Evolutionary conservation across 2,797 vertebrate species (phyloP), one percentile per base, ranked within the genome.

Genomic region (Micromesistius poutassou): DNA sequence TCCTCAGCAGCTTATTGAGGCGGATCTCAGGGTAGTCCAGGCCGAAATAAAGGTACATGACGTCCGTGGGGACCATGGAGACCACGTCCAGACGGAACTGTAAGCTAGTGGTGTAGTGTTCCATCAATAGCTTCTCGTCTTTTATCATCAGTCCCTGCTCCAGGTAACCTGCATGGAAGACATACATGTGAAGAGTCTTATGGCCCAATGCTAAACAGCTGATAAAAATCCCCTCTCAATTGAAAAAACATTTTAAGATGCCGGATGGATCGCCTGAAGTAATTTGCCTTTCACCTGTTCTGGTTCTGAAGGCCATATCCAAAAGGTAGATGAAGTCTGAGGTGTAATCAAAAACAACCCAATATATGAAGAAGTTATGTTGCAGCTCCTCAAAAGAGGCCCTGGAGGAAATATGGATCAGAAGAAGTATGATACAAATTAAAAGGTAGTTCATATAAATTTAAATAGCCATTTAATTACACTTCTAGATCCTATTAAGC

Each of bases 301-400:
- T 96, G 76, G 93, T 93, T 87, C 93, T 94, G 82, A 98, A 87
- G 78, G 95, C 92, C 95, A 99, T 98, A 82, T 99, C 98, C 36
- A 91, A 93, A 87, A 97, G 38, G 80, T 99, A 99, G 79, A 98
- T 82, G 4, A 94, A 0, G 80, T 99, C 98, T 8, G 96, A 96
- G n/a, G 89, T 1, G 19, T 96, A 98, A 91, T 99, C 98, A 77
- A 96, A 86, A 82, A 96, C 0, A 78, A 97, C 85, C 98, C 98
- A 99, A 22, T 88, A 91, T 8, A 71, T 25, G 73, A 98, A 78
- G 87, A 95, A 96, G 82, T 96, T 84, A 0, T 95, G 93, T 81
- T 99, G 97, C 77, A 99, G 93, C 84, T 99, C 97, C 85, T 99
- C 97, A 93, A 99, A 99, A 83, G 95, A 96, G 71, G 97, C 97